phyloP scores from a whole-genome alignment of 2,113 vertebrate genomes.

The Psophia crepitans region DNA sequence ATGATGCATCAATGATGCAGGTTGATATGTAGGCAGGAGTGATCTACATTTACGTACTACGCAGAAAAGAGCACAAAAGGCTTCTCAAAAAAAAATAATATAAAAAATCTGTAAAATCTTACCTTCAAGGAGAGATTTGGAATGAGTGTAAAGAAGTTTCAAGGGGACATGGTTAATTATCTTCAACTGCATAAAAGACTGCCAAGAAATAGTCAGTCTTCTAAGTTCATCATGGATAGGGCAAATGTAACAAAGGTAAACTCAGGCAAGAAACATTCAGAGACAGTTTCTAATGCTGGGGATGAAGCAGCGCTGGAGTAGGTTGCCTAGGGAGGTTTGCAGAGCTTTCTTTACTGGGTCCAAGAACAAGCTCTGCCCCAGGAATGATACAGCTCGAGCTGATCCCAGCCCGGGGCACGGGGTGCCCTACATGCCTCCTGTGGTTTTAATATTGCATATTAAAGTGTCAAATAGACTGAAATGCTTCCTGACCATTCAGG shows the following conservation, averaged over 20 bases:
- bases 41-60: accelerated
- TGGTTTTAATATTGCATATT: too few species aligned
- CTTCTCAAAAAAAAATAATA: neutral
- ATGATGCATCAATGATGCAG: neutral
- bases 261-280: neutral
- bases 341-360: neutral
- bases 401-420: neutral
- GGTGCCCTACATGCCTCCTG: neutral
- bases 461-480: neutral
- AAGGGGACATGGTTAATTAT: neutral
- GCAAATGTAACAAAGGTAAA: neutral
- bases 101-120: neutral
- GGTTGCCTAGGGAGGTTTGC: neutral
- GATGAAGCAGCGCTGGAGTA: neutral
- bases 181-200: neutral
- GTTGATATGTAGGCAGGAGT: neutral
- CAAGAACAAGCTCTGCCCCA: neutral
- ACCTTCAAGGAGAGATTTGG: neutral
- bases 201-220: neutral
- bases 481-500: neutral
- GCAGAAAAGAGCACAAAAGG: neutral
- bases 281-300: neutral
- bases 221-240: neutral
- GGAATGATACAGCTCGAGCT: neutral
- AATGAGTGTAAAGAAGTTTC: neutral